Evolutionary conservation across 1,140 invertebrate species (phyloP), one percentile per base, ranked within the genome.

Genomic region (Aporrectodea caliginosa): DNA sequence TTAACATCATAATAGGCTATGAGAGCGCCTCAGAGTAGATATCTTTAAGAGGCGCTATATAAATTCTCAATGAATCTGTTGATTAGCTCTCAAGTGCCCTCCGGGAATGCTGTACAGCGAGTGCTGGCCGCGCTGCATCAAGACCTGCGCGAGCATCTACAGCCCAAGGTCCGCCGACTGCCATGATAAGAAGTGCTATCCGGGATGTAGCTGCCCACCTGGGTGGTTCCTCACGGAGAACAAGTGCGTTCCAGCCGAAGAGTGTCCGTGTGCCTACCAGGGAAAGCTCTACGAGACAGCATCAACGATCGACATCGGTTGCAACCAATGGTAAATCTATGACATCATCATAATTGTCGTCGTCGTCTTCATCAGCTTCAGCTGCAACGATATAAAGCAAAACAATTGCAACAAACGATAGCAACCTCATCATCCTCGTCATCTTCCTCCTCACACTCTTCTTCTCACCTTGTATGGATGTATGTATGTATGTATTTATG

Each of bases 231-330:
- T 33, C 31, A 33, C 31, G 27, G 69, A 78, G n/a, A 70, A 58
- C n/a, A 68, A 70, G 27, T 80, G 79, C 30, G 34, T 79, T 43
- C 27, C 69, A 22, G 32, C 69, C 22, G 34, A 43, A 31, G 71
- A 80, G 27, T 80, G 79, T 27, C 79, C 79, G n/a, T 80, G 79
- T 58, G n/a, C 27, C 27, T 73, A 75, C 43, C n/a, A 35, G 2
- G 77, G 77, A 0, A 27, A 78, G 33, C 29, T 27, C 33, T 78
- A 78, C 35, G 70, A 35, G 29, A n/a, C 68, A 14, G 77, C 70
- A 1, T 29, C 30, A 33, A 34, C 29, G 32, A 35, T 78, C 30
- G n/a, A 22, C 31, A 78, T 27, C 2, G 77, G 31, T 30, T 78
- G 77, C 77, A 33, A 78, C 29, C 74, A n/a, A 77, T 78, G 77